Percentiles rank a stretch among this genome's conserved stretches.
These are phyloP conservation scores for Conistra vaccinii DNA, from an alignment of 2,888 invertebrate species.

Conservation along the genomic window DNA sequence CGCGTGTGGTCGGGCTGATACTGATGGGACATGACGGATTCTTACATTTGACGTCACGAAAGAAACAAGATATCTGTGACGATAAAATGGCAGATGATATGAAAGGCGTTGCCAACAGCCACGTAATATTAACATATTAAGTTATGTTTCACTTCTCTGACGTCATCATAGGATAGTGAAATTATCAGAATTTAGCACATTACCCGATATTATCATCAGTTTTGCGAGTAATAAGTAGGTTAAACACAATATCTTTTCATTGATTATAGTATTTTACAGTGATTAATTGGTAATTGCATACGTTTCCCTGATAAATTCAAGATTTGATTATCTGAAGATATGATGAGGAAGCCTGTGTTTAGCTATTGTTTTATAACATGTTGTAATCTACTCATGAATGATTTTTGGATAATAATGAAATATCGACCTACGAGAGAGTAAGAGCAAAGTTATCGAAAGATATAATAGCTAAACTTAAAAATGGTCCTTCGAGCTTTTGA, in stretches of 20 bases:
- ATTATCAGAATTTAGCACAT: conserved; percentile 36
- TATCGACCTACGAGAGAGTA: too few species aligned
- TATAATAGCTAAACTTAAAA: neutral
- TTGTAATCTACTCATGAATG: conserved; percentile 20
- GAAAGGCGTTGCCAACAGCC: conserved; percentile 38
- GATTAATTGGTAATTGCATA: conserved; percentile 27
- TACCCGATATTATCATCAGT: conserved; percentile 39
- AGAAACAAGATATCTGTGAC: conserved; percentile 31
- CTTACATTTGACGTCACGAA: conserved; percentile 24
- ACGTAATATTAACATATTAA: conserved; percentile 24
- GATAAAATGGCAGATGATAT: conserved; percentile 27
- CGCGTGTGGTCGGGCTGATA: neutral
- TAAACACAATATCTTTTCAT: conserved; percentile 23
- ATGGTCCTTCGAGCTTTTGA: neutral
- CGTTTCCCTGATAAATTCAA: conserved; percentile 26
- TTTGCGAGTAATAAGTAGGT: conserved; percentile 31
- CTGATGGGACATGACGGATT: neutral
- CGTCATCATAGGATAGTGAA: conserved; percentile 27
- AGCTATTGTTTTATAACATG: conserved; percentile 16
- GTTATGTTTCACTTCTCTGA: conserved; percentile 10
- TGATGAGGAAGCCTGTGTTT: conserved; percentile 11
- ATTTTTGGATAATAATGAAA: neutral
- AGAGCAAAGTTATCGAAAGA: neutral
- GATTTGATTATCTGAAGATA: conserved; percentile 44
- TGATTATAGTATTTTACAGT: conserved; percentile 24